phyloP scores from a whole-genome alignment of 2,888 invertebrate genomes.

The Heliothis peltigera region DNA sequence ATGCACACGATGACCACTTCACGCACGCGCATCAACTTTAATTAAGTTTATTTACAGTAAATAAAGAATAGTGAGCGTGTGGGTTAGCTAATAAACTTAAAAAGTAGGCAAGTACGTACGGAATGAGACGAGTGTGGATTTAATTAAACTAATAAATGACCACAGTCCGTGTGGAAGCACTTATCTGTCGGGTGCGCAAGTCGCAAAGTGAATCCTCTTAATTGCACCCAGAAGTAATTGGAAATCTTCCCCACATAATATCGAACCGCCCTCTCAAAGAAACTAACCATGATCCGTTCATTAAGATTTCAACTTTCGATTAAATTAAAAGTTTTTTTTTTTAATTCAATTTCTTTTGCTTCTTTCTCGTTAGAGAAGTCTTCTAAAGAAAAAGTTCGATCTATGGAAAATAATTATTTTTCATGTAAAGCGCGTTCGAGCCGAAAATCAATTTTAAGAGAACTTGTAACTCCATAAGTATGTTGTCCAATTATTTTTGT shows the following conservation, averaged over 20 bases:
- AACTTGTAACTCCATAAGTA: conserved; percentile 30
- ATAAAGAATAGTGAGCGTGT: conserved; percentile 7
- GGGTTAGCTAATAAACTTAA: conserved; percentile 35
- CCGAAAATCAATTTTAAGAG: conserved; percentile 27
- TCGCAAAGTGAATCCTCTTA: conserved; percentile 76
- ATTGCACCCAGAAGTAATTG: conserved; percentile 78
- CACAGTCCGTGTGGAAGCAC: conserved; percentile 64
- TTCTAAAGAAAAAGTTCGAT: conserved; percentile 34
- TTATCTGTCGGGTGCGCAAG: conserved; percentile 69
- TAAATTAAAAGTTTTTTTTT: conserved; percentile 66
- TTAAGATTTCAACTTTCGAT: conserved; percentile 72
- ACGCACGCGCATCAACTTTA: not conserved
- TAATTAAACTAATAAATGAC: conserved; percentile 77
- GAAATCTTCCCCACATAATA: conserved; percentile 73
- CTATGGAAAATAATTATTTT: conserved; percentile 9
- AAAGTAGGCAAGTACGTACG: conserved; percentile 23
- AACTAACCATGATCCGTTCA: conserved; percentile 68
- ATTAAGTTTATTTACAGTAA: not conserved
- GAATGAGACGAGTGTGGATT: conserved; percentile 64
- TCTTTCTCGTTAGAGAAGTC: conserved; percentile 50
- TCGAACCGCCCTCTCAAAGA: conserved; percentile 63
- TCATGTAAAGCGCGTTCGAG: conserved; percentile 23
- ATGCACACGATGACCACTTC: not conserved
- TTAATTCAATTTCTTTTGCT: conserved; percentile 50
- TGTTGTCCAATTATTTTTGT: not conserved